phyloP scores from a whole-genome alignment of 2,113 vertebrate genomes.

The Nestor notabilis region DNA sequence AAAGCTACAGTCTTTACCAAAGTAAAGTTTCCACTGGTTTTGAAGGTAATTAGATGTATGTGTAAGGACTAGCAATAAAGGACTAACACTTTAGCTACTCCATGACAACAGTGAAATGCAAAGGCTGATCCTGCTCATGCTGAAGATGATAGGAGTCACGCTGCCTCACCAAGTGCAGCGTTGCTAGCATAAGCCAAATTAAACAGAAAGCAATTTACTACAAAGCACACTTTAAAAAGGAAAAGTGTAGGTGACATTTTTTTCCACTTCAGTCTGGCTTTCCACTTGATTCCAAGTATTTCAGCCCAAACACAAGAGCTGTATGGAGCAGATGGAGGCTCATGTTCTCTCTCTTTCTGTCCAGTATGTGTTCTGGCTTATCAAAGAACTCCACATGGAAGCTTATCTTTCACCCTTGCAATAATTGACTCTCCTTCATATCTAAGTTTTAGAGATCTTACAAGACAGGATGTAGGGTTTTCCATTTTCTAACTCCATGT shows the following conservation, averaged over 20 bases:
- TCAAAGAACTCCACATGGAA: background rate
- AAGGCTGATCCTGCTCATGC: background rate
- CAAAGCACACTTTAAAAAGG: background rate
- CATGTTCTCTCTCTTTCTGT: background rate
- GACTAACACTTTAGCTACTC: background rate
- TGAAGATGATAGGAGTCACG: background rate
- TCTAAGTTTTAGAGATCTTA: background rate
- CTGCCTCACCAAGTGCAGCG: background rate
- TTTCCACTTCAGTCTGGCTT: background rate
- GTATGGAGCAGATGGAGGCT: background rate
- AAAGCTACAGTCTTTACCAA: background rate
- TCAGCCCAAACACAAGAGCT: background rate
- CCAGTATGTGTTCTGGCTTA: background rate
- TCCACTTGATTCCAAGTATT: background rate
- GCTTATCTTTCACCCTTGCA: background rate
- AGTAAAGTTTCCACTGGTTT: background rate
- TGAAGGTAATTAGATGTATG: background rate
- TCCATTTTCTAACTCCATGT: background rate
- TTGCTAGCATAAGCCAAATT: background rate
- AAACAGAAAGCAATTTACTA: background rate
- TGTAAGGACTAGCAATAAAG: background rate
- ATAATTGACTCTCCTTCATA: background rate
- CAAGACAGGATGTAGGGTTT: background rate
- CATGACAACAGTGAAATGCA: background rate
- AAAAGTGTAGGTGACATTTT: background rate